phyloP scores from a whole-genome alignment of 30 jellyfish, hydroid and myxozoan species.

The Hydractinia echinata region DNA sequence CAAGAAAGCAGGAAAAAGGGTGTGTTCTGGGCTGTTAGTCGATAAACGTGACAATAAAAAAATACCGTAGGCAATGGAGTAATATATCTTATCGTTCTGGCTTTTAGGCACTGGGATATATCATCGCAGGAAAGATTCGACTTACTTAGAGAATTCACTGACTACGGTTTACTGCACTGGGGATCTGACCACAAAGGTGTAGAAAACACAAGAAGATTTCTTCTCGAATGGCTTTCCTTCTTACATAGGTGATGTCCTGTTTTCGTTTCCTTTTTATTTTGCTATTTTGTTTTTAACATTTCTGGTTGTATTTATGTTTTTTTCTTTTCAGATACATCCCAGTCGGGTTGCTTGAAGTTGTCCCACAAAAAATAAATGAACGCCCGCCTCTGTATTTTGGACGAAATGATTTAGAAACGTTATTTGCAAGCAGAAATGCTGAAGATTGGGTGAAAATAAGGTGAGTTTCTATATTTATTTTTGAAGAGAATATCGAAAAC shows the following conservation, averaged over 20 bases:
- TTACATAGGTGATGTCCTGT: slow-evolving; percentile 54
- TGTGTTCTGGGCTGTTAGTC: too few species aligned
- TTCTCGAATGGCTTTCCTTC: slow-evolving; percentile 96
- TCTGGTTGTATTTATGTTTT: slow-evolving; percentile 7
- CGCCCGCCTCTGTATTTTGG: slow-evolving; percentile 93
- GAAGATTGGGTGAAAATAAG: slow-evolving; percentile 93
- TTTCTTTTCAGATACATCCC: slow-evolving; percentile 74
- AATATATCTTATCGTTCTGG: background rate
- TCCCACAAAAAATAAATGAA: slow-evolving; percentile 91
- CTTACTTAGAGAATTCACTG: slow-evolving; percentile 55
- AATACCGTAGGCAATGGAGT: too few species aligned
- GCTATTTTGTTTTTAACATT: background rate
- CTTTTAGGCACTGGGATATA: slow-evolving; percentile 95
- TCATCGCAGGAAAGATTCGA: slow-evolving; percentile 86
- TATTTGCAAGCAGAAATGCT: slow-evolving; percentile 71
- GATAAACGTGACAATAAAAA: too few species aligned
- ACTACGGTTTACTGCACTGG: slow-evolving; percentile 95
- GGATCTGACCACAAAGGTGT: slow-evolving; percentile 98
- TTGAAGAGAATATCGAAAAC: too few species aligned
- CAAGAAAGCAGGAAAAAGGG: background rate
- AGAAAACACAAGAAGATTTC: slow-evolving; percentile 80
- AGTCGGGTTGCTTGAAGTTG: slow-evolving; percentile 82
- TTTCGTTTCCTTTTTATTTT: background rate
- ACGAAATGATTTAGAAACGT: slow-evolving; percentile 87
- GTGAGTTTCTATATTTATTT: slow-evolving; percentile 24